Percentiles rank a stretch among this genome's conserved stretches.
These are phyloP conservation scores for Poecilobothrus nobilitatus DNA, from an alignment of 2,888 invertebrate species.

Conservation along the genomic window DNA sequence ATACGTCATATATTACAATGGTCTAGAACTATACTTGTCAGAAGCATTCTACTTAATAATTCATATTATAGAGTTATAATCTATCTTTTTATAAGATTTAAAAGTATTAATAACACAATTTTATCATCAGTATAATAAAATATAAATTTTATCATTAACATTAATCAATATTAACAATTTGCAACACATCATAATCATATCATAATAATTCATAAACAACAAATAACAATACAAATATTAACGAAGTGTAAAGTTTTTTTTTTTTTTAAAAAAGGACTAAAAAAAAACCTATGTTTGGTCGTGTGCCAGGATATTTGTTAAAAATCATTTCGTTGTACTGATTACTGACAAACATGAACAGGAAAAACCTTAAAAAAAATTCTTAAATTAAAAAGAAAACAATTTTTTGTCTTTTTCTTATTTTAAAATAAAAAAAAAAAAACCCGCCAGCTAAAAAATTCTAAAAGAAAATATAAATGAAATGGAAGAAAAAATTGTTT, in stretches of 20 bases:
- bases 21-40: too few species aligned
- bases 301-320: conserved; percentile 5
- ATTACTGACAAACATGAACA: background rate
- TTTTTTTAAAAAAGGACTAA: background rate
- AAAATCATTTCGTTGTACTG: background rate
- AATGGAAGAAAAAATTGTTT: background rate
- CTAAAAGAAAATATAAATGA: too few species aligned
- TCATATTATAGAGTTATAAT: too few species aligned
- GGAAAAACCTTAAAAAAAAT: background rate
- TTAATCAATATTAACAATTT: background rate
- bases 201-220: background rate
- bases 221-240: background rate
- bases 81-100: too few species aligned
- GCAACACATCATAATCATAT: background rate
- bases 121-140: too few species aligned
- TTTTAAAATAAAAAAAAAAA: background rate
- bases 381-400: background rate
- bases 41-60: too few species aligned
- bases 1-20: too few species aligned
- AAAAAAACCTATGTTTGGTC: background rate
- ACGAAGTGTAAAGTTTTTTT: background rate
- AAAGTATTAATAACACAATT: too few species aligned
- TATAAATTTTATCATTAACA: too few species aligned
- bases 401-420: background rate
- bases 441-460: background rate